Percentiles rank a stretch among this genome's conserved stretches.
Conservation (phyloP, 2,113 vertebrate species). For the Edolisoma coerulescens region DNA sequence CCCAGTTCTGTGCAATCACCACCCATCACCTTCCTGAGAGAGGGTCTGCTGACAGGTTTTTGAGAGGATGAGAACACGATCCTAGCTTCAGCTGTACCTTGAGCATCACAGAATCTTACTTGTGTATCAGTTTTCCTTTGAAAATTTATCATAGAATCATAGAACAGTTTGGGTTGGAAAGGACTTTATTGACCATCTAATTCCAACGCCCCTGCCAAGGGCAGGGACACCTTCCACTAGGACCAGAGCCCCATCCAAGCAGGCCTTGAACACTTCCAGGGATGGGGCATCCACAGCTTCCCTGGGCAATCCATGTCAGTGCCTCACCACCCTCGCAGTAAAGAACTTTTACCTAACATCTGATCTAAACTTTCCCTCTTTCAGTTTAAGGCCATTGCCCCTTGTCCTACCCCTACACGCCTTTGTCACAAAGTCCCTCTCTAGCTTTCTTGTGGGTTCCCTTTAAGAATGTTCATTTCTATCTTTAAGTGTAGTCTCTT, state of each 20-base stretch:
- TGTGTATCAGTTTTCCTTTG: neutral
- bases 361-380: neutral
- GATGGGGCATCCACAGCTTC: neutral
- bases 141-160: neutral
- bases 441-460: neutral
- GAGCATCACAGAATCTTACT: neutral
- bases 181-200: neutral
- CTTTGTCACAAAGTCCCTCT: neutral
- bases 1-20: neutral
- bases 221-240: neutral
- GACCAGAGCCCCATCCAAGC: neutral
- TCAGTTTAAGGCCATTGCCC: neutral
- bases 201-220: neutral
- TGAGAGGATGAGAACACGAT: rapidly evolving
- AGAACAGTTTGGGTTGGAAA: neutral
- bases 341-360: no score
- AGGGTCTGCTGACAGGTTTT: neutral
- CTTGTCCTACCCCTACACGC: neutral
- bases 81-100: neutral
- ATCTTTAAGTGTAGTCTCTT: neutral
- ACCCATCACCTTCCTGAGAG: neutral
- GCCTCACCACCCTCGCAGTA: neutral
- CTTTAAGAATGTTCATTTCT: neutral
- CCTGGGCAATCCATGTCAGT: no score
- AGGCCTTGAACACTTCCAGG: neutral